Base-by-base conservation (phyloP, 2,888 invertebrate species). In the Abrostola tripartita region DNA sequence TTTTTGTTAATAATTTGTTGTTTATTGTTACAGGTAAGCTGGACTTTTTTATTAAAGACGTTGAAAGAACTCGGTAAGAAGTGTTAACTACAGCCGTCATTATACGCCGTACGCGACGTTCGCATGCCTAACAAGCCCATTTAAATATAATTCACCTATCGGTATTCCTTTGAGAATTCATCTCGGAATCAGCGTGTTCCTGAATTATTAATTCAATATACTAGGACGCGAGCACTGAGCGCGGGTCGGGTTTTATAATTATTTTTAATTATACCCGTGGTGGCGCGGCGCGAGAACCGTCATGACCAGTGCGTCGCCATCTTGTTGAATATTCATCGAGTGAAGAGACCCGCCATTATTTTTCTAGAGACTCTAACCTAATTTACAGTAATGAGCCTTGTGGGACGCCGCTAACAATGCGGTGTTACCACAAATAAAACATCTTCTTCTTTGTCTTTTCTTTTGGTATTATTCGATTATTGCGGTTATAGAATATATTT, bases 291-390 rank as follows among this genome's bases (percentile, higher is more conserved):
- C 68, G 64, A 53, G 67, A 59, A 44, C 56, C 53, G 68, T 74
- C 68, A 76, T 73, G 70, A 77, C 79, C 69, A 65, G 68, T 61
- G 69, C 75, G 81, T 76, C 81, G 81, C 76, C 81, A 80, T 84
- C 83, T 83, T 82, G 84, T 88, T 90, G 89, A 91, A 91, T 91
- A 91, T 92, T 92, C 89, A 89, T 89, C 79, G 70, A 66, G 83
- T 82, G 84, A 85, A 88, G 84, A 85, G 82, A 81, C 82, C 78
- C 83, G 75, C 83, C 85, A 88, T 90, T 88, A 88, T 89, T 91
- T 91, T 90, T 87, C 83, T 87, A 83, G 85, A 88, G 83, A 86
- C 85, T 74, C 82, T 86, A 90, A 89, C 88, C 88, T 90, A 90
- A 92, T 92, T 90, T 89, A 83, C 82, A 76, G 87, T 90, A 90